These are phyloP conservation scores for Poecilus cupreus DNA, from an alignment of 2,888 invertebrate genomes.

Conservation along the genomic window DNA sequence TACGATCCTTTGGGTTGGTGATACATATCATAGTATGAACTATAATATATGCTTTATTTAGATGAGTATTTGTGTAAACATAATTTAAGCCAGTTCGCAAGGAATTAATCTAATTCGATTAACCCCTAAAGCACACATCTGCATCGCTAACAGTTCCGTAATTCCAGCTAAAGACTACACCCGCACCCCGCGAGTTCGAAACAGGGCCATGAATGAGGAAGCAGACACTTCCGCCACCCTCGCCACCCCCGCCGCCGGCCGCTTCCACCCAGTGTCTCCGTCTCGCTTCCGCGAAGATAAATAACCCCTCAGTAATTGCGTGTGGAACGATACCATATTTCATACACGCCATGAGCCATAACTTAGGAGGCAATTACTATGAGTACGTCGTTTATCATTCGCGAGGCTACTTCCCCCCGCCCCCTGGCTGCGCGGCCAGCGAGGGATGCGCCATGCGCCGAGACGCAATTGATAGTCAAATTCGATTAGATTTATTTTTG, in stretches of 20 bases:
- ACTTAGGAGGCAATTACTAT: constrained; percentile 78
- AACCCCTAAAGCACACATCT: not conserved
- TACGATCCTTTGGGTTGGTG: no score
- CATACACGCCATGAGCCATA: constrained; percentile 77
- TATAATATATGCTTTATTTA: no score
- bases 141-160: constrained; percentile 6
- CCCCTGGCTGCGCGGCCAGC: not conserved
- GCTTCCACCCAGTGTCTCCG: constrained; percentile 59
- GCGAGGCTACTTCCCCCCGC: constrained; percentile 44
- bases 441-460: not conserved
- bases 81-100: no score
- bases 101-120: not conserved
- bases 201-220: constrained; percentile 58
- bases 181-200: not conserved
- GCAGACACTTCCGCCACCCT: constrained; percentile 14
- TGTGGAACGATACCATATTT: constrained; percentile 77
- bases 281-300: constrained; percentile 71
- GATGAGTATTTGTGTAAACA: no score
- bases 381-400: constrained; percentile 78
- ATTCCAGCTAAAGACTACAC: not conserved
- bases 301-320: constrained; percentile 77
- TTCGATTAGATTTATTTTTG: constrained; percentile 59
- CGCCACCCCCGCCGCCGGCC: not conserved
- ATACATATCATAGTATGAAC: no score
- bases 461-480: constrained; percentile 56